Conservation (phyloP, 64 coral and sea anemone genomes). For the Montipora sp. region DNA sequence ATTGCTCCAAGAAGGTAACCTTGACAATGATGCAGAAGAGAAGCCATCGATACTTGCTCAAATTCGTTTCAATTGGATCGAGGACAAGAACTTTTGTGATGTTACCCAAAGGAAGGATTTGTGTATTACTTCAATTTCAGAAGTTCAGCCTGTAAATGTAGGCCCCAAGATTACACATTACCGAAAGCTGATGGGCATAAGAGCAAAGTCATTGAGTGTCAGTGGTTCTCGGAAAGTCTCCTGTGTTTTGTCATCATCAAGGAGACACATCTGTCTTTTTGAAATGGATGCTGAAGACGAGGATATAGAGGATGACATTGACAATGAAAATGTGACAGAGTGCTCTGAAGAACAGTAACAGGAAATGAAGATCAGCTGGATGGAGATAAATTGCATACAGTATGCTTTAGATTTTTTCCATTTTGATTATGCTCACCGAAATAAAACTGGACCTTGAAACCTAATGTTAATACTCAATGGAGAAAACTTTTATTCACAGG, state of each 20-base stretch:
- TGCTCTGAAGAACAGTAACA: slow-evolving; percentile 15
- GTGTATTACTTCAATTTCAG: not conserved
- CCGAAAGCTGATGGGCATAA: slow-evolving; percentile 67
- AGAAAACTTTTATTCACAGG: no score
- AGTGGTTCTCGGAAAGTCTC: slow-evolving; percentile 89
- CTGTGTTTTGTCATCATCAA: slow-evolving; percentile 72
- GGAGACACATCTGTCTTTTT: slow-evolving; percentile 68
- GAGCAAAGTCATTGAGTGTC: slow-evolving; percentile 74
- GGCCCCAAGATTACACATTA: slow-evolving; percentile 75
- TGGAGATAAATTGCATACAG: not conserved
- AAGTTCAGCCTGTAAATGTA: slow-evolving; percentile 28
- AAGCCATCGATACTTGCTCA: slow-evolving; percentile 70
- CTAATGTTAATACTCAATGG: no score
- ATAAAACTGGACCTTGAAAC: no score
- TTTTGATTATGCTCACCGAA: no score
- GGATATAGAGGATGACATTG: slow-evolving; percentile 75
- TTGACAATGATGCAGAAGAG: not conserved
- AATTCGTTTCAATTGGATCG: slow-evolving; percentile 58
- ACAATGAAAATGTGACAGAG: slow-evolving; percentile 36
- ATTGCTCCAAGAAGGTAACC: slow-evolving; percentile 48
- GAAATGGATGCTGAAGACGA: slow-evolving; percentile 98
- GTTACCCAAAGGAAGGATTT: not conserved
- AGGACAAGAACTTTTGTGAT: slow-evolving; percentile 23
- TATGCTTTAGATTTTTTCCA: no score
- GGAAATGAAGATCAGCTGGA: not conserved